A percentile compares a stretch with the other conserved stretches of the same genome.
These are phyloP conservation scores for Cecidostiba fungosa DNA, from an alignment of 2,888 invertebrate genomes.

Conservation along the genomic window DNA sequence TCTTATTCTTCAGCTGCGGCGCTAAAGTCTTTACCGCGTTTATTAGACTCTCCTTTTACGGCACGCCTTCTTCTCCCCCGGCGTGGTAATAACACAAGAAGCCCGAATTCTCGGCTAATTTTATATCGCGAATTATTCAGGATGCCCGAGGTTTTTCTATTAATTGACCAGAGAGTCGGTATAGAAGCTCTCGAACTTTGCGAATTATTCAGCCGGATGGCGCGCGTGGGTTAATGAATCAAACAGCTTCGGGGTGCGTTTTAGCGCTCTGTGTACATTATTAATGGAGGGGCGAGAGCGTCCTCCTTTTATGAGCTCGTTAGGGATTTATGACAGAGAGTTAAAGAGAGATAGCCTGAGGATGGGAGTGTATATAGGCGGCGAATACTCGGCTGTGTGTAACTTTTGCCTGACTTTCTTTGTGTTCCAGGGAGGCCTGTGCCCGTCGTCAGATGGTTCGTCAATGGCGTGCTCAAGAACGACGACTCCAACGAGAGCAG, in stretches of 20 bases:
- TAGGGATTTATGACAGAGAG: constrained; percentile 16
- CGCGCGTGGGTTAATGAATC: constrained; percentile 8
- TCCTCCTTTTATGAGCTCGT: constrained; percentile 42
- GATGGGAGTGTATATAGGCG: background rate
- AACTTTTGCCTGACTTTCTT: constrained; percentile 32
- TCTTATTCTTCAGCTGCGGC: background rate
- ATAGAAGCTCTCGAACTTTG: background rate
- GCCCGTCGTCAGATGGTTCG: constrained; percentile 91
- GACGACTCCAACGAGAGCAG: constrained; percentile 93
- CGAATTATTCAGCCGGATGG: constrained; percentile 25
- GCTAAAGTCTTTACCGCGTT: constrained; percentile 64
- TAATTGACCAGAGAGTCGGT: background rate
- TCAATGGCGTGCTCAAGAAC: constrained; percentile 87
- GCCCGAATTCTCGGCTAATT: constrained; percentile 63
- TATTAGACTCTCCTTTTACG: constrained; percentile 61
- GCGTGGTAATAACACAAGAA: constrained; percentile 43
- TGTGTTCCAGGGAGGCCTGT: constrained; percentile 87
- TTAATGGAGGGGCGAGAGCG: constrained; percentile 14
- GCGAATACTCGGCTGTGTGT: background rate
- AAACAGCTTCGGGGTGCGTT: constrained; percentile 13
- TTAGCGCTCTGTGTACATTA: constrained; percentile 10
- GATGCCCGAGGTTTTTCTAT: constrained; percentile 4
- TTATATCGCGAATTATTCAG: constrained; percentile 62
- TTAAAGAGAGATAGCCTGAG: background rate
- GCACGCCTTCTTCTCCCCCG: background rate